Conservation (phyloP, 2,797 vertebrate species). For the Eutrigla gurnardus region DNA sequence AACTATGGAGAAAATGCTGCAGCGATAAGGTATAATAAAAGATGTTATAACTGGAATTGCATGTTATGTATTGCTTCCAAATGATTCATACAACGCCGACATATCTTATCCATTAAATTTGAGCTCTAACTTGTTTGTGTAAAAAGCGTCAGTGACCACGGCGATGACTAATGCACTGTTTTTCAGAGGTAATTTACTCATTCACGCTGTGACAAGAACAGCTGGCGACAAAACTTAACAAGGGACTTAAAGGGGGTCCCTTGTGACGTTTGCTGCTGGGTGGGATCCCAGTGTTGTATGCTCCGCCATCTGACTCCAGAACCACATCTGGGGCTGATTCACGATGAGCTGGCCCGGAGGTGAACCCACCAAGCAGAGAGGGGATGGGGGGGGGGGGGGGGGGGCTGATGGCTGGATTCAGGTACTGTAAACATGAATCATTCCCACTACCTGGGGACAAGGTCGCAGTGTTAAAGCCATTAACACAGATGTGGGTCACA, state of each 20-base stretch:
- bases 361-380: conserved; percentile 55
- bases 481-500: conserved; percentile 46
- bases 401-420: conserved; percentile 9
- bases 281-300: conserved; percentile 36
- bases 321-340: conserved; percentile 78
- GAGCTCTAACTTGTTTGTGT: background rate
- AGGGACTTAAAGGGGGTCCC: conserved; percentile 38
- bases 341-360: conserved; percentile 60
- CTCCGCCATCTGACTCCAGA: conserved; percentile 36
- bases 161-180: conserved; percentile 27
- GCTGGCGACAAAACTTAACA: conserved; percentile 42
- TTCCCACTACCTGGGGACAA: conserved; percentile 23
- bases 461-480: conserved; percentile 19
- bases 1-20: background rate
- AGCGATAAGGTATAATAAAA: conserved; percentile 25
- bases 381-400: background rate
- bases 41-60: conserved; percentile 1
- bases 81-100: background rate
- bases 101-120: background rate
- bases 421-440: conserved; percentile 43
- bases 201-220: conserved; percentile 34
- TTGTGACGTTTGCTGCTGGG: conserved; percentile 57
- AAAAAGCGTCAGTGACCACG: conserved; percentile 2
- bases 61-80: conserved; percentile 6
- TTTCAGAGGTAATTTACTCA: conserved; percentile 22